Base-by-base conservation (phyloP, 2,113 vertebrate species). In the Promerops cafer region DNA sequence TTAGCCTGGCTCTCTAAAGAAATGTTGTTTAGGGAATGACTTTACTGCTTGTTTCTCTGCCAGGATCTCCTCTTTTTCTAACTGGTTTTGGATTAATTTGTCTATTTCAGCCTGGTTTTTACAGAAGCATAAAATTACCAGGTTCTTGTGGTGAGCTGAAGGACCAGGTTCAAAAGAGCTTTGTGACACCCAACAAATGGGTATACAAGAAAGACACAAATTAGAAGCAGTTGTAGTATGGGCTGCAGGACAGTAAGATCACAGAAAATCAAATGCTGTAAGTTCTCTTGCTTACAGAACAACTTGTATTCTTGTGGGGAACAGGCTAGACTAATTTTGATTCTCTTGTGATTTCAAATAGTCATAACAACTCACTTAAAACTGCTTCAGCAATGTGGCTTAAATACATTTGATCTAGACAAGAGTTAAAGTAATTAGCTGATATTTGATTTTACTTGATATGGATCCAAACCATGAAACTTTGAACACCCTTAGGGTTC, bases 361-460 rank as follows among this genome's bases (percentile, higher is more conserved):
- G 90, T 93, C 92, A 86, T 95, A 95, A 96, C 94, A 94, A 77
- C 78, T 83, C 87, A 39, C 40, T 96, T 81, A 78, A 95, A 93
- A 80, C 54, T 4, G 2, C 54, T 95, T 93, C 90, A 83, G 54
- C 87, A 86, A 47, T 72, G 64, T 91, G 66, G 33, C 63, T 93
- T 87, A 79, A 95, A 94, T 77, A 75, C 47, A 80, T 93, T 90
- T 91, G 82, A 88, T 96, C 59, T 71, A 94, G 91, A 88, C 85
- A 96, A 85, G 91, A 96, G 84, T 96, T 96, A 91, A 96, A 94
- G 53, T 91, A 91, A 88, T 91, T 95, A 96, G 39, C 90, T 96
- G 94, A 66, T 68, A 64, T 93, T 94, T 91, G 78, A 90, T 96
- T 95, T 96, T 91, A 72, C 37, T 97, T 94, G 89, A 69, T 94